Evolutionary conservation across 2,888 invertebrate species (phyloP).

Genomic region (Rhabditoides inermis): DNA sequence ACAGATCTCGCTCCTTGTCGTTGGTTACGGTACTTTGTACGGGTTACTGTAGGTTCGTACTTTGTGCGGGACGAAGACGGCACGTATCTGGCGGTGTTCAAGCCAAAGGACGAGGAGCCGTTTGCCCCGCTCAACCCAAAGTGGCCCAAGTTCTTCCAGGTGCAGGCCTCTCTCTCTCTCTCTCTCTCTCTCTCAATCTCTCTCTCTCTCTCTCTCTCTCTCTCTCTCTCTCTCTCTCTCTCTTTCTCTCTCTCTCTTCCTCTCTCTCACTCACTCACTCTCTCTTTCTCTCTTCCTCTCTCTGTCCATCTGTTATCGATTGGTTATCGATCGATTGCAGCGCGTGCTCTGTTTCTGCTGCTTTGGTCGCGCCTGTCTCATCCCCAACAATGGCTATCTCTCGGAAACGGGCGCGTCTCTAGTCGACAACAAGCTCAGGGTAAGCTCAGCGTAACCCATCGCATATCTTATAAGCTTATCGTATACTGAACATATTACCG

Average conservation of each 20-base stretch:
- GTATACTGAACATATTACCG: background rate
- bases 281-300: too few relatives aligned
- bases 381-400: conserved; percentile 91
- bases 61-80: conserved; percentile 81
- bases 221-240: too few relatives aligned
- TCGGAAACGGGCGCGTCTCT: conserved; percentile 98
- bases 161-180: conserved; percentile 52
- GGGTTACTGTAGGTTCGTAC: conserved; percentile 77
- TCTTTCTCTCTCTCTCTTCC: too few relatives aligned
- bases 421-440: conserved; percentile 73
- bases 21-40: background rate
- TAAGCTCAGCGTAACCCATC: conserved; percentile 42
- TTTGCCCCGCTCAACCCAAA: conserved; percentile 95
- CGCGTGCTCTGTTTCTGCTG: conserved; percentile 70
- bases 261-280: too few relatives aligned
- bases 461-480: background rate
- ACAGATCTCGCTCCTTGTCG: background rate
- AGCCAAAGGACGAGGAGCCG: conserved; percentile 98
- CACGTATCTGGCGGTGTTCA: conserved; percentile 82
- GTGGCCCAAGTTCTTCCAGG: conserved; percentile 99
- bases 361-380: conserved; percentile 92
- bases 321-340: too few relatives aligned
- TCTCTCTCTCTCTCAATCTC: conserved; percentile 95
- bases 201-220: conserved; percentile 93
- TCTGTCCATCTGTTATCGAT: too few relatives aligned